Percentiles rank a stretch among this genome's conserved stretches.
Conservation (phyloP, 2,797 vertebrate species). For the Cichlasoma orientale region DNA sequence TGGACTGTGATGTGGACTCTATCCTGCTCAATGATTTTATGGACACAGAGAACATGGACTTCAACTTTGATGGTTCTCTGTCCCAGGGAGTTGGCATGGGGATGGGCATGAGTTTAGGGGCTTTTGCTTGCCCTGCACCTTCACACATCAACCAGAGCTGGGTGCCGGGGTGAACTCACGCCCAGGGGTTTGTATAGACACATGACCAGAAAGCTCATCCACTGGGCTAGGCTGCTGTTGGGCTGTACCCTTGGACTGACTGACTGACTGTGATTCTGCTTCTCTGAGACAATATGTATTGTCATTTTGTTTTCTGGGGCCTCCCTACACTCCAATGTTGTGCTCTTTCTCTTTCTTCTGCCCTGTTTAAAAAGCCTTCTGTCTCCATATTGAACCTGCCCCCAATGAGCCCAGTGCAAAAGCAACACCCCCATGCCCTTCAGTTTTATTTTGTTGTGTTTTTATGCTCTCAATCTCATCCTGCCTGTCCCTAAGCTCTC, state of each 20-base stretch:
- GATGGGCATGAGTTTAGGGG: constrained; percentile 91
- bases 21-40: constrained; percentile 96
- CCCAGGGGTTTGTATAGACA: constrained; percentile 40
- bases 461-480: constrained; percentile 44
- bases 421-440: constrained; percentile 27
- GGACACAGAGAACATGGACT: constrained; percentile 94
- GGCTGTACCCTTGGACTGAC: constrained; percentile 68
- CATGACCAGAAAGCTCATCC: constrained; percentile 41
- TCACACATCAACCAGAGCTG: constrained; percentile 97
- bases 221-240: constrained; percentile 49
- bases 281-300: constrained; percentile 68
- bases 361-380: constrained; percentile 55
- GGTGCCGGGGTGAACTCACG: constrained; percentile 91
- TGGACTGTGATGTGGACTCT: constrained; percentile 96
- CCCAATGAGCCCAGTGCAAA: constrained; percentile 34
- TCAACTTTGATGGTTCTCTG: constrained; percentile 94
- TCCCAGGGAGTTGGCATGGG: constrained; percentile 96
- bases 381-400: constrained; percentile 56
- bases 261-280: constrained; percentile 75
- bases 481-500: constrained; percentile 71
- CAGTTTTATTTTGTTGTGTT: constrained; percentile 40
- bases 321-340: constrained; percentile 38
- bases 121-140: constrained; percentile 89
- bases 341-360: constrained; percentile 14
- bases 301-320: constrained; percentile 71